phyloP scores from a whole-genome alignment of 2,113 vertebrate species.

The Pitta sordida region DNA sequence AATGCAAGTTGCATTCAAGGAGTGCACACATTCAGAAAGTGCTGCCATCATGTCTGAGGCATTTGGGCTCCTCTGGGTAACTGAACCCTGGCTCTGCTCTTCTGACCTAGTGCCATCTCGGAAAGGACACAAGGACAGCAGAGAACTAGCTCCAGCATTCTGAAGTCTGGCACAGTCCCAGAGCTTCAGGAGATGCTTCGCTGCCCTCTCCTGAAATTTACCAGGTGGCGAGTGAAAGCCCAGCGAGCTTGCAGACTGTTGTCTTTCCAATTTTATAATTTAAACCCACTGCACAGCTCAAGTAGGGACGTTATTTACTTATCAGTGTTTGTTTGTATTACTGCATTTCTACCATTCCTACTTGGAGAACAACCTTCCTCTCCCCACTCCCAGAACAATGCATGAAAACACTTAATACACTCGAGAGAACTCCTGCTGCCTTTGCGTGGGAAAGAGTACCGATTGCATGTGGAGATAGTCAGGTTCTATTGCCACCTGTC shows the following conservation, averaged over 20 bases:
- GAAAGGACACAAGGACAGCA: background rate
- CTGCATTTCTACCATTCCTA: constrained; percentile 42
- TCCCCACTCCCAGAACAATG: background rate
- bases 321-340: constrained; percentile 15
- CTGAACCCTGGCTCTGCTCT: background rate
- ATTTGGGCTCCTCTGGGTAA: background rate
- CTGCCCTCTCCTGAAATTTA: background rate
- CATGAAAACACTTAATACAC: background rate
- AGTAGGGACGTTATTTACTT: background rate
- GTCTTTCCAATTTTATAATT: background rate
- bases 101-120: background rate
- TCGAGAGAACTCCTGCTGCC: constrained; percentile 17
- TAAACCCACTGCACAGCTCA: background rate
- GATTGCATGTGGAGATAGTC: background rate
- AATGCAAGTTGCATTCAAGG: background rate
- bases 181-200: background rate
- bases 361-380: background rate
- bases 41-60: background rate
- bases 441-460: constrained; percentile 4
- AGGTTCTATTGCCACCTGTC: background rate
- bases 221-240: background rate
- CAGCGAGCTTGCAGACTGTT: background rate
- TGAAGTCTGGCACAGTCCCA: background rate
- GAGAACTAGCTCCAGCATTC: background rate
- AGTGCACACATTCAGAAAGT: accelerated